Evolutionary conservation across 2,797 vertebrate species (phyloP).

Genomic region (Coracias cyanogaster): DNA sequence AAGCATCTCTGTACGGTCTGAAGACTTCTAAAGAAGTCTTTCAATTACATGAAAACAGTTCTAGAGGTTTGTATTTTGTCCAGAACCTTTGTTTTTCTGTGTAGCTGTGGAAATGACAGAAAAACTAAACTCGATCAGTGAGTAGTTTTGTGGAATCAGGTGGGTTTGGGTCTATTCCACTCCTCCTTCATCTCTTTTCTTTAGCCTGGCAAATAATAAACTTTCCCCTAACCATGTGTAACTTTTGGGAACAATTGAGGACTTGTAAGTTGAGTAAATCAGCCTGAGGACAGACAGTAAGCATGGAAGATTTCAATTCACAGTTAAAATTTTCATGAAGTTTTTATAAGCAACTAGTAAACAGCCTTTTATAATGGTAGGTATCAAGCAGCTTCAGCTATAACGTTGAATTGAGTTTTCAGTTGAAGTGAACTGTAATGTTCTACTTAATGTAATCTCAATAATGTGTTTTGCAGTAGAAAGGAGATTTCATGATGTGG

Average conservation of each 20-base stretch:
- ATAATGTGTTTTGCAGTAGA: slow-evolving; percentile 34
- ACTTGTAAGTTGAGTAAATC: background rate
- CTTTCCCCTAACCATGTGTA: background rate
- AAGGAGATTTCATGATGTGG: background rate
- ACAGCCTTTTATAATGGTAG: slow-evolving; percentile 15
- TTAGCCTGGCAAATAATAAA: background rate
- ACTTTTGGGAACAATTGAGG: background rate
- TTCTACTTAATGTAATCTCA: slow-evolving; percentile 29
- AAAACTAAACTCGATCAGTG: background rate
- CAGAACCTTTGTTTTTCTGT: background rate
- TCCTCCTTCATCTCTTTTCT: background rate
- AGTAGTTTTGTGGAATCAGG: background rate
- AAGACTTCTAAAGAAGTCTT: background rate
- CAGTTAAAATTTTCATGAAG: background rate
- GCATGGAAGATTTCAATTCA: background rate
- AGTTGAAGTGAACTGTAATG: background rate
- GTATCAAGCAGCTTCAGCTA: background rate
- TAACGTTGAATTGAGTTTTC: background rate
- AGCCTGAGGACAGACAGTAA: background rate
- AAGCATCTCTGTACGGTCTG: background rate
- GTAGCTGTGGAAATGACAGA: background rate
- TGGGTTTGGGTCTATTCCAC: background rate
- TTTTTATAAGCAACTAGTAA: slow-evolving; percentile 7
- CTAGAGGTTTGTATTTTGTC: background rate
- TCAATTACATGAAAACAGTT: background rate